phyloP scores from a whole-genome alignment of 2,888 invertebrate species.

The Embidobia sp. region DNA sequence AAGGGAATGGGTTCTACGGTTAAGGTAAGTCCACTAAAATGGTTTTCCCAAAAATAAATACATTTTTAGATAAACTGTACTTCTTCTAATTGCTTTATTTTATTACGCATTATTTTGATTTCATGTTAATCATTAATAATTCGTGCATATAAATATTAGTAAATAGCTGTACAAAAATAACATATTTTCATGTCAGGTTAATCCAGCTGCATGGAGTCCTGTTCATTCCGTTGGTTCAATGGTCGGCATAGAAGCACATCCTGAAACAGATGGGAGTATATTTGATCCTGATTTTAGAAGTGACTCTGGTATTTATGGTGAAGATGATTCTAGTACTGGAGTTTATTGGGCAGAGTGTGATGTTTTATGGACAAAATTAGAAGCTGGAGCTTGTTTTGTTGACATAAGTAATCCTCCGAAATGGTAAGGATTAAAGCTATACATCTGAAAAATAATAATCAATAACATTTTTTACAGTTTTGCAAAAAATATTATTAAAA shows the following conservation, averaged over 20 bases:
- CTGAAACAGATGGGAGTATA: constrained; percentile 91
- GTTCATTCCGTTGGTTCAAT: constrained; percentile 94
- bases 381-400: constrained; percentile 87
- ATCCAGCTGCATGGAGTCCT: constrained; percentile 93
- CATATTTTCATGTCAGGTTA: constrained; percentile 77
- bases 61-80: no score
- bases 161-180: neutral
- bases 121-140: no score
- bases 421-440: constrained; percentile 84
- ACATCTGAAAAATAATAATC: no score
- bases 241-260: constrained; percentile 91
- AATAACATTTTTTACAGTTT: no score
- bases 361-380: constrained; percentile 90
- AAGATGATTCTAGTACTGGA: constrained; percentile 88
- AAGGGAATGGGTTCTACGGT: constrained; percentile 80
- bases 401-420: constrained; percentile 85
- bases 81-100: no score
- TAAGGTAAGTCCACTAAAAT: no score
- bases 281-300: constrained; percentile 88
- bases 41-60: no score
- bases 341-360: constrained; percentile 91
- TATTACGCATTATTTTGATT: no score
- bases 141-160: no score
- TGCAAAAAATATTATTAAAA: no score
- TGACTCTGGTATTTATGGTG: constrained; percentile 90